A percentile compares a stretch with the other conserved stretches of the same genome.
Evolutionary conservation across 2,797 vertebrate genomes (phyloP).

Genomic region (Pogonophryne albipinna): DNA sequence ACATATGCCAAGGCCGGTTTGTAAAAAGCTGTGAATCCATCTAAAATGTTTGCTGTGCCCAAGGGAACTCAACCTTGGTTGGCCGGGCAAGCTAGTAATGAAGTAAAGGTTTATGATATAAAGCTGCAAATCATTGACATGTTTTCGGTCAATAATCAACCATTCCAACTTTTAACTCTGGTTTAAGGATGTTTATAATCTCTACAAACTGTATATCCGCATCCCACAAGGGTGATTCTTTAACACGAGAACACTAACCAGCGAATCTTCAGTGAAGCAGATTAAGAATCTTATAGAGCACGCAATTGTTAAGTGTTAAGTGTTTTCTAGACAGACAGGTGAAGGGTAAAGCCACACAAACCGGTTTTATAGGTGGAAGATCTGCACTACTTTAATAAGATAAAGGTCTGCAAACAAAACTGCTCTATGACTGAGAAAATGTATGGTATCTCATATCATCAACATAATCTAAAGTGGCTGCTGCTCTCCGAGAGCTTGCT

Average conservation of each 20-base stretch:
- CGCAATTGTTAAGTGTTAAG: not conserved
- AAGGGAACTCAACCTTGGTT: slow-evolving; percentile 1
- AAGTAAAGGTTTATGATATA: slow-evolving; percentile 21
- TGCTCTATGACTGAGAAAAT: not conserved
- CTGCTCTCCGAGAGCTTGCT: not conserved
- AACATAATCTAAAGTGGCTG: not conserved
- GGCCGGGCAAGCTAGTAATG: not conserved
- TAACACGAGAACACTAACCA: not conserved
- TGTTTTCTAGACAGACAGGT: not conserved
- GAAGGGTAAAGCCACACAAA: slow-evolving; percentile 2
- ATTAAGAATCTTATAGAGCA: slow-evolving; percentile 14
- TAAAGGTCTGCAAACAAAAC: not conserved
- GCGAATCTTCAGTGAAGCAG: not conserved
- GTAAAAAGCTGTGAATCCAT: not conserved
- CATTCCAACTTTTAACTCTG: not conserved
- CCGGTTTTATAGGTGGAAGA: not conserved
- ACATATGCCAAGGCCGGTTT: too few species aligned
- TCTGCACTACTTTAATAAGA: not conserved
- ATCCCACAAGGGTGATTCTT: not conserved
- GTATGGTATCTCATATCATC: not conserved
- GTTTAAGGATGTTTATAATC: not conserved
- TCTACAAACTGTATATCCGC: not conserved
- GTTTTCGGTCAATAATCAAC: slow-evolving; percentile 48
- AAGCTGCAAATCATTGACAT: slow-evolving; percentile 41
- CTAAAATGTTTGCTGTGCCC: not conserved